Base-by-base conservation (phyloP, 37 sponge, comb jelly and placozoan species). In the Halisarca cf. caerulea region DNA sequence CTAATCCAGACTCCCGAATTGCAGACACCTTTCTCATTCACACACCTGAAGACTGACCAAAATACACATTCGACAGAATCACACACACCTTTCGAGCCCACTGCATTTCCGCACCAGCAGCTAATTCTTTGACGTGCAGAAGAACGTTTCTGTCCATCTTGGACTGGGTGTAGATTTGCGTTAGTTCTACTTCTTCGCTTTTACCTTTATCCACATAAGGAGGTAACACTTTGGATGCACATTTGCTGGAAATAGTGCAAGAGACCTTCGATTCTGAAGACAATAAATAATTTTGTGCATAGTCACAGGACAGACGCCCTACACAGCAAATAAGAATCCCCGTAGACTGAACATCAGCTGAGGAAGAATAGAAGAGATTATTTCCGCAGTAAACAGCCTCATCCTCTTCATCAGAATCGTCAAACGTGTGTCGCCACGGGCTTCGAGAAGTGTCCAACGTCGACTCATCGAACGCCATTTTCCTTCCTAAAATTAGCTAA, bases 381-480 rank as follows among this genome's bases (percentile, higher is more conserved):
- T 40, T 7, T 8, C 11, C 2, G 7, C 7, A 23, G 24, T 21
- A 74, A 18, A 24, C 1, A 1, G 38, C 25, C 7, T 74, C 45
- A 36, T 74, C 77, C 41, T 74, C 77, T 2, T 74, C 45, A 3
- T 74, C 77, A 2, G 77, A 74, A 3, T 74, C 77, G 2, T 41
- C 40, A 15, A 74, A 74, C 9, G 77, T 25, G 41, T 74, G 77
- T 24, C 77, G 38, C 77, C 77, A 74, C 1, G 44, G 77, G 23
- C 38, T 37, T 15, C 44, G 45, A 40, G 77, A 41, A 37, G n/a
- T 74, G 44, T 74, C 77, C 25, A 40, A 74, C 15, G 77, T 74
- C 38, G 36, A 38, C 24, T 74, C 77, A 41, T 74, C 77, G 5
- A 71, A 38, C 72, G 72, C 77, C 77, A 74, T 74, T 74, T 74